Percentiles rank a stretch among this genome's conserved stretches.
phyloP scores from a whole-genome alignment of 2,113 vertebrate genomes.

The Corythornis vintsioides region DNA sequence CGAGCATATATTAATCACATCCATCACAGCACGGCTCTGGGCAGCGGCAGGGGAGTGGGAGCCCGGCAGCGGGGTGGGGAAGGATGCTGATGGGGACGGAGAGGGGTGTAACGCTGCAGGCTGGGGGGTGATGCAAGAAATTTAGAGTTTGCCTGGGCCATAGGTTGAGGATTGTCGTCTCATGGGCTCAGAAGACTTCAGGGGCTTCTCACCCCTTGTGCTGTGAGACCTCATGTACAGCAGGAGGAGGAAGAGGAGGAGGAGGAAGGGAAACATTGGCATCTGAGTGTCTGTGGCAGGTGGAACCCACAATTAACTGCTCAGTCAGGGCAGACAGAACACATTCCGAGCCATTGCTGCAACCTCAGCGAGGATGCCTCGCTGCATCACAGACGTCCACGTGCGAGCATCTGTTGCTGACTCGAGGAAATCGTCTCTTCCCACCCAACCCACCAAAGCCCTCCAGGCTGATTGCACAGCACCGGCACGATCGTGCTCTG shows the following conservation, averaged over 20 bases:
- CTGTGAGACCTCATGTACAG: rapidly evolving
- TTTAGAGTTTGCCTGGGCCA: rapidly evolving
- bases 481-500: rapidly evolving
- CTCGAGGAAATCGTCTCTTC: neutral
- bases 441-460: neutral
- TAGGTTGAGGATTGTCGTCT: neutral
- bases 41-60: neutral
- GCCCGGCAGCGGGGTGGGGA: neutral
- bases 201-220: rapidly evolving
- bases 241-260: neutral
- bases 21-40: neutral
- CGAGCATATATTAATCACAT: slow-evolving; percentile 25
- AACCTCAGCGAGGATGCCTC: neutral
- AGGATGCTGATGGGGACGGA: neutral
- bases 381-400: neutral
- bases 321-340: neutral
- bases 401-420: neutral
- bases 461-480: neutral
- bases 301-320: neutral
- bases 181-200: neutral
- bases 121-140: neutral
- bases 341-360: neutral
- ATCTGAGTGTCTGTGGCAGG: neutral
- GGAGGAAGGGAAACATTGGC: rapidly evolving
- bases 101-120: rapidly evolving